phyloP scores from a whole-genome alignment of 2,113 vertebrate species.

The Marmota flaviventris region DNA sequence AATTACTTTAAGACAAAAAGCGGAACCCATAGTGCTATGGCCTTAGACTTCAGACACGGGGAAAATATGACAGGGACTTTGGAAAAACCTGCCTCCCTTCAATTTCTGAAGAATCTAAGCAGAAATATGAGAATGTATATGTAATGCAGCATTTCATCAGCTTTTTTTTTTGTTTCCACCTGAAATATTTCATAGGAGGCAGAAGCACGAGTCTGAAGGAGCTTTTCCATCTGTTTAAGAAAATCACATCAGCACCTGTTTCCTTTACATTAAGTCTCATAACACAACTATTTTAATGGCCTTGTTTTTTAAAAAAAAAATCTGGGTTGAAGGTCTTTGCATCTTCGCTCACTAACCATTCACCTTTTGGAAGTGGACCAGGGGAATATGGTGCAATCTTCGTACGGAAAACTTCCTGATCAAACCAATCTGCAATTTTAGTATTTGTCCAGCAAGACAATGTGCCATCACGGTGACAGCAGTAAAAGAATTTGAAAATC shows the following conservation, averaged over 20 bases:
- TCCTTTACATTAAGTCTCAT: slow-evolving; percentile 53
- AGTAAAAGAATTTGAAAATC: slow-evolving; percentile 95
- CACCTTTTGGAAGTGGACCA: slow-evolving; percentile 23
- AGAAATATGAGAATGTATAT: slow-evolving; percentile 64
- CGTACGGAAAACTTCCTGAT: slow-evolving; percentile 81
- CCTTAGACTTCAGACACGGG: slow-evolving; percentile 62
- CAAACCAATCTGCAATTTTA: slow-evolving; percentile 86
- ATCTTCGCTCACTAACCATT: slow-evolving; percentile 16
- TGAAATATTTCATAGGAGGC: slow-evolving; percentile 65
- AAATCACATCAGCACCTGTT: slow-evolving; percentile 56
- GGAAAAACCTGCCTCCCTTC: slow-evolving; percentile 49
- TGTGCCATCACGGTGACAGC: slow-evolving; percentile 89
- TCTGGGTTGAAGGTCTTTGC: slow-evolving; percentile 54
- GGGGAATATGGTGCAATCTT: not conserved
- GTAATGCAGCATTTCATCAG: slow-evolving; percentile 43
- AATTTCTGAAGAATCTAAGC: slow-evolving; percentile 38
- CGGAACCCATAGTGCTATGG: slow-evolving; percentile 21
- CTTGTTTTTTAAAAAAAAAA: not conserved
- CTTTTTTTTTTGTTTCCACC: not conserved
- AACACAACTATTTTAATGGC: slow-evolving; percentile 66
- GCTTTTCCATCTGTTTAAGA: slow-evolving; percentile 73
- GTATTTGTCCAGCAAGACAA: slow-evolving; percentile 89
- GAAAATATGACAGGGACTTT: slow-evolving; percentile 65
- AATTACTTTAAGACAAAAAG: slow-evolving; percentile 74
- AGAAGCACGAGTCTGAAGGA: slow-evolving; percentile 31